A percentile compares a stretch with the other conserved stretches of the same genome.
These are phyloP conservation scores for Nycticorax nycticorax DNA, from an alignment of 2,113 vertebrate genomes.

Conservation along the genomic window DNA sequence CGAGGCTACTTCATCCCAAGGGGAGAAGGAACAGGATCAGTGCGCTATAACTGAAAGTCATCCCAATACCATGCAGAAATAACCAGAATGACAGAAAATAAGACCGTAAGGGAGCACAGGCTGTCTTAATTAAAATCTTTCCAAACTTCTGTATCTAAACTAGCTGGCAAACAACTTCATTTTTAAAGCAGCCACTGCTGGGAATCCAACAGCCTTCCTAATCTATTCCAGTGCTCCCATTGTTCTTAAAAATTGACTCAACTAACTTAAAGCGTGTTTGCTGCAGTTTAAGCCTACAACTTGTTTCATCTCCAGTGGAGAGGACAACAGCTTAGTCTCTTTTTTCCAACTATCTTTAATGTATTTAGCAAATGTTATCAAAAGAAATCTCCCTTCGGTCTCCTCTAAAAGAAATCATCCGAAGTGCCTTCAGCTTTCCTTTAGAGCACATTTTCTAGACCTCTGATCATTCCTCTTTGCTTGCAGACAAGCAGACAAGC, in stretches of 20 bases:
- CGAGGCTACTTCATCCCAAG: neutral
- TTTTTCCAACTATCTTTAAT: neutral
- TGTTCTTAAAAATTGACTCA: neutral
- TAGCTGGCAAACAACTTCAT: neutral
- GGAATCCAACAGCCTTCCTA: neutral
- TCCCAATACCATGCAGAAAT: neutral
- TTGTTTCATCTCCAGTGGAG: neutral
- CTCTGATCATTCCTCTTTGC: neutral
- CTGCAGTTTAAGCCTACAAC: neutral
- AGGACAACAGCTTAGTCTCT: neutral
- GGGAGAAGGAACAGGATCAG: neutral
- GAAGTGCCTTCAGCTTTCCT: neutral
- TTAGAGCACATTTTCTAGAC: neutral
- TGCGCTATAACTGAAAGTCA: neutral
- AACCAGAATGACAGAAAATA: slow-evolving; percentile 5
- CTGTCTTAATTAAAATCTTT: slow-evolving; percentile 20
- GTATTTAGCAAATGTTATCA: neutral
- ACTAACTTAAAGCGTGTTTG: neutral
- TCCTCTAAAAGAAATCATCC: neutral
- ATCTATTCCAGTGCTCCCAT: neutral
- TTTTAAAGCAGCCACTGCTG: neutral
- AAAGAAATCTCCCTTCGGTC: neutral
- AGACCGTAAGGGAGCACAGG: neutral
- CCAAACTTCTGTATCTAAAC: neutral
- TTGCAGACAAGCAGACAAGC: neutral